Percentiles rank a stretch among this genome's conserved stretches.
Evolutionary conservation across 2,113 vertebrate species (phyloP).

Genomic region (Sceloporus undulatus): DNA sequence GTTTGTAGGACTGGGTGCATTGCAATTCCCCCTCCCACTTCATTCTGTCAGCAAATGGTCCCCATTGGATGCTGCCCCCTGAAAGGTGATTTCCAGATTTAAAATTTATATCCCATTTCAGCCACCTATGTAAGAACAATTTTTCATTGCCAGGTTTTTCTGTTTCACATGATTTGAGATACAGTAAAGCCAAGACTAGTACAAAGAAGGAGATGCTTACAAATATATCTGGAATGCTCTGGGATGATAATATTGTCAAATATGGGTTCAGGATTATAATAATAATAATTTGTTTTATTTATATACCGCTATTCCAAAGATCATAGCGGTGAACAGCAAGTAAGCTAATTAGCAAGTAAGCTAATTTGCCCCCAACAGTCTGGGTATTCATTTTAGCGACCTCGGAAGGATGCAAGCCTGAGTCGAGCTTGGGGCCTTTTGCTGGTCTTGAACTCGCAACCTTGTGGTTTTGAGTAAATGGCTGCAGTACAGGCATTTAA

Average conservation of each 20-base stretch:
- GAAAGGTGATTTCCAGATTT: neutral
- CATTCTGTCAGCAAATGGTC: neutral
- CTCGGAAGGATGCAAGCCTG: too few species aligned
- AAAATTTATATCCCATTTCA: neutral
- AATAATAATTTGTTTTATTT: too few species aligned
- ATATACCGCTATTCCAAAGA: too few species aligned
- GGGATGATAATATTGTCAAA: too few species aligned
- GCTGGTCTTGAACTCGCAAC: too few species aligned
- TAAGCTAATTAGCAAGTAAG: too few species aligned
- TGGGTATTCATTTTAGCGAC: too few species aligned
- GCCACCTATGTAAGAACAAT: neutral
- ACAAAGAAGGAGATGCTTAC: neutral
- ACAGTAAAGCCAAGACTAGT: neutral
- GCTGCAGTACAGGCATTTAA: too few species aligned
- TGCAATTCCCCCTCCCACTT: neutral
- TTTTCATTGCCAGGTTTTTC: neutral
- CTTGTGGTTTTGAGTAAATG: too few species aligned
- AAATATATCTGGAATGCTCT: neutral
- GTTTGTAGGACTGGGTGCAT: neutral
- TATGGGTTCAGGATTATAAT: neutral
- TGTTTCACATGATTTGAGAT: neutral
- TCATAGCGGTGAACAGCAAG: too few species aligned
- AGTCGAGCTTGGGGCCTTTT: too few species aligned
- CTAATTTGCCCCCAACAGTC: too few species aligned
- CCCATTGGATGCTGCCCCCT: neutral